A percentile compares a stretch with the other conserved stretches of the same genome.
phyloP scores from a whole-genome alignment of 2,888 invertebrate species.

The Stenchaetothrips biformis region DNA sequence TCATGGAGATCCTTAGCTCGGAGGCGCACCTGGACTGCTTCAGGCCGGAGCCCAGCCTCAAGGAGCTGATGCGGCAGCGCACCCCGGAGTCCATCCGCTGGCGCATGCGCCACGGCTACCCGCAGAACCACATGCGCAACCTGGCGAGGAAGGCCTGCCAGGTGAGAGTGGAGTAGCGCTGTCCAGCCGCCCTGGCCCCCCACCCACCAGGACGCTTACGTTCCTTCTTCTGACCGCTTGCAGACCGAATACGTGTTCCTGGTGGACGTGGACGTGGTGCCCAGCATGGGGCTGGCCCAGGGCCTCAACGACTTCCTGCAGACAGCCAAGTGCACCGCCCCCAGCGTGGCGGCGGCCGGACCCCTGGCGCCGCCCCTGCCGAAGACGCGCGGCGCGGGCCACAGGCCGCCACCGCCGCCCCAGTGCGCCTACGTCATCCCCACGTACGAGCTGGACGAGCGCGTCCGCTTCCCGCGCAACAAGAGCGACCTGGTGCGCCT shows the following conservation, averaged over 20 bases:
- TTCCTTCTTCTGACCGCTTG: background rate
- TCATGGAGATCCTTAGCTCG: background rate
- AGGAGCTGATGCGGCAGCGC: slow-evolving; percentile 56
- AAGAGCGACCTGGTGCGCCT: slow-evolving; percentile 72
- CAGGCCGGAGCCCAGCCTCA: slow-evolving; percentile 60
- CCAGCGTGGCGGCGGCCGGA: slow-evolving; percentile 77
- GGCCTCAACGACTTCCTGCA: slow-evolving; percentile 63
- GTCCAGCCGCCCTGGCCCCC: background rate
- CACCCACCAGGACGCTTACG: background rate
- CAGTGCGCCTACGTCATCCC: slow-evolving; percentile 83
- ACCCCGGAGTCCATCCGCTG: slow-evolving; percentile 62
- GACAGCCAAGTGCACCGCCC: slow-evolving; percentile 48
- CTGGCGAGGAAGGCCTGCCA: slow-evolving; percentile 77
- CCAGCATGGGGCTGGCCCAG: slow-evolving; percentile 66
- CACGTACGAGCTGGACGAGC: slow-evolving; percentile 78
- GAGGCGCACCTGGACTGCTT: slow-evolving; percentile 54
- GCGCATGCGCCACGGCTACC: slow-evolving; percentile 72
- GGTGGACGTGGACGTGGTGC: slow-evolving; percentile 84
- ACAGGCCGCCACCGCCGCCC: slow-evolving; percentile 64
- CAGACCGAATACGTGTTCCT: slow-evolving; percentile 71
- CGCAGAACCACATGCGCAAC: slow-evolving; percentile 85
- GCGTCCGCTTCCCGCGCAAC: slow-evolving; percentile 73
- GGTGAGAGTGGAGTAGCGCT: background rate
- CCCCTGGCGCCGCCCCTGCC: slow-evolving; percentile 86
- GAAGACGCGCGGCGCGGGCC: slow-evolving; percentile 67